Percentiles rank a stretch among this genome's conserved stretches.
These are phyloP conservation scores for Nannospalax galili DNA, from an alignment of 2,113 vertebrate genomes.

Conservation along the genomic window DNA sequence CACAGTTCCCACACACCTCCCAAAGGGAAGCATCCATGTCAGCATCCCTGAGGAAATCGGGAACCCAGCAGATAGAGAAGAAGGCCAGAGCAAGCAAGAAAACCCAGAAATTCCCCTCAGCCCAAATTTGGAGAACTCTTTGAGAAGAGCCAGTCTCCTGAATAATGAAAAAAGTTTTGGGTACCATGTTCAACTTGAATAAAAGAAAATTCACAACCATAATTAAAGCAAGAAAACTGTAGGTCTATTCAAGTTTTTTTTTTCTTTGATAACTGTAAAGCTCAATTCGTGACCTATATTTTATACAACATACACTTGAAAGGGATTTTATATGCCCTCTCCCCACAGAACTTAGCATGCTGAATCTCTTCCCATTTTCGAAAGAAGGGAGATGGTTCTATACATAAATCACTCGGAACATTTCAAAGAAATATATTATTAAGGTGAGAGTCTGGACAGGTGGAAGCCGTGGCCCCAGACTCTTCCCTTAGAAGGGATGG, in stretches of 20 bases:
- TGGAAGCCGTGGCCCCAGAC: neutral
- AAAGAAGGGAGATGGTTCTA: conserved; percentile 29
- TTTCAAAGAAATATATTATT: neutral
- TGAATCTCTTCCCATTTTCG: conserved; percentile 32
- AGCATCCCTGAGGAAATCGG: neutral
- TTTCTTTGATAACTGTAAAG: conserved; percentile 72
- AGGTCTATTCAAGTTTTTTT: conserved; percentile 67
- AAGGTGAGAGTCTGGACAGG: neutral
- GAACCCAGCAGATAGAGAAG: neutral
- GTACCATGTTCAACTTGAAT: conserved; percentile 24
- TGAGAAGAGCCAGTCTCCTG: conserved; percentile 49
- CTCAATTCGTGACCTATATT: conserved; percentile 67
- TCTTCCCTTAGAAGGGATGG: neutral
- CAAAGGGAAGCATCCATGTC: rapidly evolving
- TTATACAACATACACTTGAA: conserved; percentile 70
- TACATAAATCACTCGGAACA: conserved; percentile 17
- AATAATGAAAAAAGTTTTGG: conserved; percentile 68
- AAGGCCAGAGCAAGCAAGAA: neutral
- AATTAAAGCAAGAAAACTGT: conserved; percentile 67
- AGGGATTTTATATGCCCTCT: conserved; percentile 53
- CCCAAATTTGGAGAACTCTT: conserved; percentile 36
- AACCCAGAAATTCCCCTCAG: neutral
- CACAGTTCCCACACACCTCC: rapidly evolving
- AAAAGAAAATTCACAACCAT: conserved; percentile 35
- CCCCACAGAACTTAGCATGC: neutral